Evolutionary conservation across 2,888 invertebrate genomes (phyloP).

Genomic region (Ichneumoninae sp.): DNA sequence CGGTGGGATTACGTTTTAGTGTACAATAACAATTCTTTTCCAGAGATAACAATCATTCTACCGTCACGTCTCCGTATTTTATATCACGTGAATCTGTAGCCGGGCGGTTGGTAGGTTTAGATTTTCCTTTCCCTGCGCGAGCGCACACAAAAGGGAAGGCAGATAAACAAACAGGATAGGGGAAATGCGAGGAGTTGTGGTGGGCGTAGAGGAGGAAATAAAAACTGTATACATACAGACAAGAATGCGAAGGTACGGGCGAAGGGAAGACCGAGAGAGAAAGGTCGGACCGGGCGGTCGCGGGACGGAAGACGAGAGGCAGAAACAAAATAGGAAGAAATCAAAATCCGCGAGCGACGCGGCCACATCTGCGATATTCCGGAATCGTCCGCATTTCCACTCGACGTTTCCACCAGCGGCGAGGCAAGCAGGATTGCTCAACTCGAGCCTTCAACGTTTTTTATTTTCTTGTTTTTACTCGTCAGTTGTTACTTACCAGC

Average conservation of each 20-base stretch:
- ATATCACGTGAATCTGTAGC: conserved; percentile 50
- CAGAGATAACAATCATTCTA: conserved; percentile 49
- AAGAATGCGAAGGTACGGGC: conserved; percentile 43
- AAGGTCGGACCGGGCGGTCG: conserved; percentile 20
- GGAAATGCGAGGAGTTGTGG: conserved; percentile 7
- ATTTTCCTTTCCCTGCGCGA: conserved; percentile 22
- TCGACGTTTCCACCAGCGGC: conserved; percentile 1
- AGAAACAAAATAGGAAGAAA: conserved; percentile 50
- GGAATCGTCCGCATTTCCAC: conserved; percentile 60
- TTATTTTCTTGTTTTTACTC: neutral
- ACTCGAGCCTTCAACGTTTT: conserved; percentile 21
- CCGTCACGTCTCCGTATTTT: conserved; percentile 50
- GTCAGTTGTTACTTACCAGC: no score
- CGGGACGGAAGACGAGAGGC: conserved; percentile 49
- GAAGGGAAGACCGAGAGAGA: conserved; percentile 49
- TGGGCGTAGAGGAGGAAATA: conserved; percentile 47
- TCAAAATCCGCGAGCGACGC: conserved; percentile 47
- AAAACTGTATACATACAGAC: conserved; percentile 51
- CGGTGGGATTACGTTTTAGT: conserved; percentile 4
- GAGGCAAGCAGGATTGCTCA: conserved; percentile 24
- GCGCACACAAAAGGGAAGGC: conserved; percentile 36
- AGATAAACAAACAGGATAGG: conserved; percentile 52
- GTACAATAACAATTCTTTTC: conserved; percentile 52
- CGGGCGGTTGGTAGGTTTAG: neutral
- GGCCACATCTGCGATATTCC: conserved; percentile 71